Percentiles rank a stretch among this genome's conserved stretches.
These are phyloP conservation scores for Augochlora pura DNA, from an alignment of 1,140 invertebrate genomes.

Conservation along the genomic window DNA sequence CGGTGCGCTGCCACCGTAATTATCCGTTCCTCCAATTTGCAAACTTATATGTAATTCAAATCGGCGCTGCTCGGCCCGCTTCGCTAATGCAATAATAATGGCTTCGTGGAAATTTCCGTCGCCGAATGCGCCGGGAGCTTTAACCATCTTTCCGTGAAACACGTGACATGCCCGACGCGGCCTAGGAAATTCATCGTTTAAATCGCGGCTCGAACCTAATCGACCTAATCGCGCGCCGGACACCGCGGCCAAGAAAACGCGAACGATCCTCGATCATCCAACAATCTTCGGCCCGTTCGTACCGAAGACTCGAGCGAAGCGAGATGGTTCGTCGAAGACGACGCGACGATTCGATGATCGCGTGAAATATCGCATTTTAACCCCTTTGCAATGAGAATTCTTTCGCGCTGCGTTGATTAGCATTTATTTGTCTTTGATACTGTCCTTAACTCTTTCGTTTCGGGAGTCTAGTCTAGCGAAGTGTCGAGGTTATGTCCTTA, in stretches of 20 bases:
- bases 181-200: conserved; percentile 17
- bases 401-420: no score
- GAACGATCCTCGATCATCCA: neutral
- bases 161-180: conserved; percentile 21
- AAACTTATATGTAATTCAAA: conserved; percentile 61
- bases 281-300: no score
- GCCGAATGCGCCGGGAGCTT: conserved; percentile 15
- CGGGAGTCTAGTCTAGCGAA: no score
- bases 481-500: no score
- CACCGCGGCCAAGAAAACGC: neutral
- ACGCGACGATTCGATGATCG: no score
- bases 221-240: conserved; percentile 1
- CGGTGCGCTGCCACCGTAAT: conserved; percentile 49
- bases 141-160: conserved; percentile 25
- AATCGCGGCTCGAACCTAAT: conserved; percentile 12
- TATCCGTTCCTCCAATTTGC: conserved; percentile 58
- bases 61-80: conserved; percentile 46
- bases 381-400: no score
- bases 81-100: conserved; percentile 62
- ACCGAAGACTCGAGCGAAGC: no score
- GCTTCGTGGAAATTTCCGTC: conserved; percentile 52
- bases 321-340: no score
- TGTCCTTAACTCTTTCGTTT: no score
- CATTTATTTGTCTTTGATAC: no score
- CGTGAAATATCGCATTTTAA: no score